Base-by-base conservation (phyloP, 2,888 invertebrate genomes). In the Melanostoma scalare region DNA sequence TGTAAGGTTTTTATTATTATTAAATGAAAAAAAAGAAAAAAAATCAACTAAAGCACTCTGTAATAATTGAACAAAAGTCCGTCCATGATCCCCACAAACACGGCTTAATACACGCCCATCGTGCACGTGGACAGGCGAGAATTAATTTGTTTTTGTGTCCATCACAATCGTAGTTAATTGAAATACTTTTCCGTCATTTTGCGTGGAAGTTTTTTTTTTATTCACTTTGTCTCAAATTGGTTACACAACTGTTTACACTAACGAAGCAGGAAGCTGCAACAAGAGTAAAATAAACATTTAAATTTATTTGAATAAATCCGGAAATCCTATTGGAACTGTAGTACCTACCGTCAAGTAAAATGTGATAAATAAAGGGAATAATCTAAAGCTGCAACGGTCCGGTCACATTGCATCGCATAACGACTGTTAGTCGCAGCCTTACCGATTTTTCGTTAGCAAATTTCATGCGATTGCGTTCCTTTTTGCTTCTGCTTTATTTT, bases 131-230 rank as follows among this genome's bases (percentile, higher is more conserved):
- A 31, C 52, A 71, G 71, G 65, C 58, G 63, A 63, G 52, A 56
- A 71, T 52, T 52, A 42, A 20, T 61, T 36, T 52, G 42, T 9
- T 50, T 36, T 55, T 52, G 2, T 3, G 31, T 65, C 36, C 52
- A 44, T 52, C 40, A 46, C 46, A 48, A 53, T 35, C 60, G 38
- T 53, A 67, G 65, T 78, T 72, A 78, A 78, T 78, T 65, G 78
- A 72, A 78, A 72, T 71, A 36, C 38, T 58, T 55, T 42, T 52
- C 6, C 4, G 36, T 3, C 36, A 42, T 9, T 48, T 56, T 20
- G 20, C 20, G 2, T 61, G 36, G 1, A 48, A 20, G 20, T n/a
- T 30, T 38, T 33, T 52, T 50, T 6, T 38, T 8, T 48, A 8
- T 20, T 44, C 44, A 10, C 31, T 9, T 52, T 52, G 42, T 50